These are phyloP conservation scores for Melolontha melolontha DNA, from an alignment of 2,888 invertebrate species.

Conservation along the genomic window DNA sequence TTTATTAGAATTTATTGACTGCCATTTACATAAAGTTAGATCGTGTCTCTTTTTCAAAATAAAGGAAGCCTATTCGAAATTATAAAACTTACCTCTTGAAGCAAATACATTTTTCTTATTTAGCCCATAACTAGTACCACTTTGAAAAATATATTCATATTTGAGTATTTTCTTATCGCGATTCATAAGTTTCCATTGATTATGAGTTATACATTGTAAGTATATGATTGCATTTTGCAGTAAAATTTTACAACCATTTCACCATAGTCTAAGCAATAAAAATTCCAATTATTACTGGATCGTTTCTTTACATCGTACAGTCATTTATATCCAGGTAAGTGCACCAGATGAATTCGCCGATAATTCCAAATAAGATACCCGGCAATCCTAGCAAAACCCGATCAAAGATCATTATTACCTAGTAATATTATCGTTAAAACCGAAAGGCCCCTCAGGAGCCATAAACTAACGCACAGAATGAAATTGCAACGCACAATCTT, in stretches of 20 bases:
- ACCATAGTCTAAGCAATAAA: neutral
- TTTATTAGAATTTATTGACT: no score
- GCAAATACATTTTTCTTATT: no score
- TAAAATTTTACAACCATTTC: neutral
- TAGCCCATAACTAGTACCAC: no score
- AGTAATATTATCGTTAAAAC: slow-evolving; percentile 22
- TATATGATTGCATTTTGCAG: neutral
- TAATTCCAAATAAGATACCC: slow-evolving; percentile 18
- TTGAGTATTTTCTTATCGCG: no score
- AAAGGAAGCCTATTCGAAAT: no score
- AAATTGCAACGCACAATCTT: slow-evolving; percentile 18
- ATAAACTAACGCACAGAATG: slow-evolving; percentile 21
- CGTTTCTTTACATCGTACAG: neutral
- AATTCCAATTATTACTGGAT: neutral
- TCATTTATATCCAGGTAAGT: slow-evolving; percentile 1
- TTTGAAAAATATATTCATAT: no score
- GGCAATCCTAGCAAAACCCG: slow-evolving; percentile 3
- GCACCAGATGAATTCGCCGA: slow-evolving; percentile 8
- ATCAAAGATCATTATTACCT: slow-evolving; percentile 24
- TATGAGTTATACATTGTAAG: no score
- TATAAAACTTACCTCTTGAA: no score
- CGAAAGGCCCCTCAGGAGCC: slow-evolving; percentile 7
- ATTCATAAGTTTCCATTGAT: no score
- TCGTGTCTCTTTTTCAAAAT: no score
- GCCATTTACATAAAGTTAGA: no score